Conservation (phyloP, 2,797 vertebrate species). For the Allobates femoralis region DNA sequence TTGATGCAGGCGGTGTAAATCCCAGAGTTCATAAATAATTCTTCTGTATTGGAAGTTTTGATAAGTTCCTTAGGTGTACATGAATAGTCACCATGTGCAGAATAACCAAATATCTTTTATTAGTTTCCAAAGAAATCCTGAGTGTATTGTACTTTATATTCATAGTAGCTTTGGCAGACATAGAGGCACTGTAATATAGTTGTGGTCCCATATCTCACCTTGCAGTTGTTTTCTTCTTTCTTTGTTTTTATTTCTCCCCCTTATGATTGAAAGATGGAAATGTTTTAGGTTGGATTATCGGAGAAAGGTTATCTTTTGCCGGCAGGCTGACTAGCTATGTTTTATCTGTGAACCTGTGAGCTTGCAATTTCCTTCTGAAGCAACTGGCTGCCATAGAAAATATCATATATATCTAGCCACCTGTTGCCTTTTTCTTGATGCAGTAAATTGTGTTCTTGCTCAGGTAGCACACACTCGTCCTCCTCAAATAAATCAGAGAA, state of each 20-base stretch:
- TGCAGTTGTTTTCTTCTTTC: background rate
- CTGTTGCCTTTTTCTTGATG: slow-evolving; percentile 38
- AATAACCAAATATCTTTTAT: background rate
- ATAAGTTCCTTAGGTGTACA: background rate
- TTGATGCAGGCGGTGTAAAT: background rate
- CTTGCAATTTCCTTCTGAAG: slow-evolving; percentile 29
- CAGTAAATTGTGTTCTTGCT: slow-evolving; percentile 43
- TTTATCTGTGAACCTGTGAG: slow-evolving; percentile 34
- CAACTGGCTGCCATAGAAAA: background rate
- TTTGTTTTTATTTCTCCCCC: background rate
- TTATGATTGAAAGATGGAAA: background rate
- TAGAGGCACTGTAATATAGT: background rate
- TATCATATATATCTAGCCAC: slow-evolving; percentile 32
- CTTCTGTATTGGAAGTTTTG: background rate
- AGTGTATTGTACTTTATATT: slow-evolving; percentile 1
- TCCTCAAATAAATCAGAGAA: background rate
- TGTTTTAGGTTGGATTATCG: background rate
- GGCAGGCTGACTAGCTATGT: background rate
- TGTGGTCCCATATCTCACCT: background rate
- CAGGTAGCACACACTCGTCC: background rate
- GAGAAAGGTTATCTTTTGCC: slow-evolving; percentile 17
- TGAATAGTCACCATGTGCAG: background rate
- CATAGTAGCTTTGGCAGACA: background rate
- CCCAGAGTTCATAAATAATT: background rate
- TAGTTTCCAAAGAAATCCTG: background rate